Percentiles rank a stretch among this genome's conserved stretches.
These are phyloP conservation scores for Oeneis ivallda DNA, from an alignment of 2,888 invertebrate genomes.

Conservation along the genomic window DNA sequence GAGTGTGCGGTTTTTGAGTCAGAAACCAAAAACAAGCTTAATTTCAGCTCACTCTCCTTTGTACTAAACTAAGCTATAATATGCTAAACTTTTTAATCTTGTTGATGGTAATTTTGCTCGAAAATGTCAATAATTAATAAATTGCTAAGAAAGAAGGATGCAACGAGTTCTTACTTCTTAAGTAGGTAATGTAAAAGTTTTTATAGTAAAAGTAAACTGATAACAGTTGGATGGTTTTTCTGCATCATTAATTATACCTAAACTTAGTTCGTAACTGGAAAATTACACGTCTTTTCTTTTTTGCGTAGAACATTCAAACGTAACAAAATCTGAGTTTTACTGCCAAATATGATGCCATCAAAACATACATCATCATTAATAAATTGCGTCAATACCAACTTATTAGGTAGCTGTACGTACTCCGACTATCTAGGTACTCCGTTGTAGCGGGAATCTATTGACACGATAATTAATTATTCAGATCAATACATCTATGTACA, in stretches of 20 bases:
- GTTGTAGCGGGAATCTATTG: too few relatives aligned
- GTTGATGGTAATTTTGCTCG: constrained; percentile 9
- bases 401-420: too few relatives aligned
- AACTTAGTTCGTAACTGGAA: neutral
- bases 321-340: too few relatives aligned
- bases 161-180: constrained; percentile 12
- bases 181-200: neutral
- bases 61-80: neutral
- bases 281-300: neutral
- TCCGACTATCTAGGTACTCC: too few relatives aligned
- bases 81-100: constrained; percentile 12
- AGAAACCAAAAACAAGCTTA: neutral
- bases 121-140: constrained; percentile 4
- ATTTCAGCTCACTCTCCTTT: neutral
- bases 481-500: too few relatives aligned
- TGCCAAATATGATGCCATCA: too few relatives aligned
- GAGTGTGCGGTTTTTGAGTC: constrained; percentile 3
- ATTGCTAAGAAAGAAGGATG: neutral
- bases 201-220: neutral
- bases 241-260: neutral
- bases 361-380: too few relatives aligned
- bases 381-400: too few relatives aligned
- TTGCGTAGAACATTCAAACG: too few relatives aligned
- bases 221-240: neutral
- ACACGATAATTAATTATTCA: too few relatives aligned